Base-by-base conservation (phyloP, 1,140 invertebrate genomes). In the Bombus pascuorum region DNA sequence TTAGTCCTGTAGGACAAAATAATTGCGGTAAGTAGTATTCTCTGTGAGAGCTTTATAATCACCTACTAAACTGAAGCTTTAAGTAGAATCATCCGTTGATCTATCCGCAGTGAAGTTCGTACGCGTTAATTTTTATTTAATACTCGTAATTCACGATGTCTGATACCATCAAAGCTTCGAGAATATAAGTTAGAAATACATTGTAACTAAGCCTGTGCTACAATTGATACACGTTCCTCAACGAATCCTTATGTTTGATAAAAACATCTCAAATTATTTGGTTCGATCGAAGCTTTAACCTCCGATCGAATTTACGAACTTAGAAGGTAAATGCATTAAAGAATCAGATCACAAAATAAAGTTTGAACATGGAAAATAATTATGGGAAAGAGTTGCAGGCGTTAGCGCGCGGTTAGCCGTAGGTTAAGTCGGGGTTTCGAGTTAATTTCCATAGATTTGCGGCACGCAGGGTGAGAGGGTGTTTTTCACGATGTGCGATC, bases 401-500 rank as follows among this genome's bases (percentile, higher is more conserved):
- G 72, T 74, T 32, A 53, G 32, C 34, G 3, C 37, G 37, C 15
- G 28, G 71, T 42, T 72, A 34, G 10, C 39, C 37, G 18, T 39
- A n/a, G 12, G 62, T 44, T 53, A 13, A 62, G 18, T 47, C 9
- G 6, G 1, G 37, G 32, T 15, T 57, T 84, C 68, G 68, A 81
- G 42, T 82, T 71, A 85, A 87, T 90, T 79, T 81, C 87, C 79
- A 73, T 44, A 62, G 39, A n/a, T 76, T 39, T 65, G 66, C 25
- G 15, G 53, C 13, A 57, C 37, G 53, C 25, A 59, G 44, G 22
- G 57, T 6, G 22, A 39, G 68, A n/a, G 72, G 62, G 5, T 42
- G 84, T n/a, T 81, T 65, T 90, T 80, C 79, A 81, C 37, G 85
- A 87, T 57, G 73, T 18, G 44, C 73, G 89, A 90, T 89, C 65